Base-by-base conservation (phyloP, 2,797 vertebrate species). In the Gallinago stenura region DNA sequence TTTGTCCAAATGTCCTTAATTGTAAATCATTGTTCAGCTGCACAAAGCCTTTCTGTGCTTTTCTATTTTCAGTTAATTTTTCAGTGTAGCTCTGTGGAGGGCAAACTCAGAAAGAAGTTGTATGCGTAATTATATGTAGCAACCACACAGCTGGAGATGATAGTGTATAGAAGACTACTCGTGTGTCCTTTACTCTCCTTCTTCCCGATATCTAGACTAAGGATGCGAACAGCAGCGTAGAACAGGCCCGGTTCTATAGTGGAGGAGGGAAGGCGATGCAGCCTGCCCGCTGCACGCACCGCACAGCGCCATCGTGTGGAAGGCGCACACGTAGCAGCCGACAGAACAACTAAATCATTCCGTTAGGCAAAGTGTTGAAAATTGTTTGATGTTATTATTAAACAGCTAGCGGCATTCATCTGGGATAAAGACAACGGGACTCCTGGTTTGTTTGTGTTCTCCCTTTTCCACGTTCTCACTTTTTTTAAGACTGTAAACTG, bases 271-370 rank as follows among this genome's bases (percentile, higher is more conserved):
- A 56, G 0, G 9, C 21, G 15, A 20, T 8, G 3, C 37, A 71
- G 68, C 8, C 72, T 37, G 35, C 35, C 17, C 0, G 0, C 45
- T 11, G 18, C 5, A 22, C 57, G 9, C 24, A 9, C 45, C 4
- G 5, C n/a, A 4, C 31, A 68, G 58, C 96, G 91, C 96, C 96
- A 92, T 73, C 94, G 3, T 19, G 95, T 92, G 97, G 96, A 84
- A 72, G 25, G 45, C 5, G 43, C 72, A 30, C 65, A 25, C 28
- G 24, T 1, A 54, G 78, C 90, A 96, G 51, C 60, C 4, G 6
- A 3, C 3, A 18, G 54, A 73, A 60, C 11, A 25, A 18, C 26
- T 28, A 7, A 4, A 37, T 15, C 4, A 28, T 35, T 35, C 77
- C 37, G 12, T 33, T 18, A 53, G 6, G 51, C 51, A 53, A 88